These are phyloP conservation scores for Dascillus cervinus DNA, from an alignment of 2,888 invertebrate species.

Conservation along the genomic window DNA sequence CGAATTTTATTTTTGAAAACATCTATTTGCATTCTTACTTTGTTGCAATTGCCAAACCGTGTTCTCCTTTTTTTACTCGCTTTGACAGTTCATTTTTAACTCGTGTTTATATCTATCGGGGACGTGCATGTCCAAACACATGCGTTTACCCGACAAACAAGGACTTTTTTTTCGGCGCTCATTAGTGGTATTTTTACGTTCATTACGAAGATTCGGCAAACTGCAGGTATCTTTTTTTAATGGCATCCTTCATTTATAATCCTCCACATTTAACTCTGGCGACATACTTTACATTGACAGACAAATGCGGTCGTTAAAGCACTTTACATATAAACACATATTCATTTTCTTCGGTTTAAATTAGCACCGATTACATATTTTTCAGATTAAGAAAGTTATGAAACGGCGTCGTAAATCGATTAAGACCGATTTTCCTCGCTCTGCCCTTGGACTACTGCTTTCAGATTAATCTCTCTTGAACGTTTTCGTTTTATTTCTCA, in stretches of 20 bases:
- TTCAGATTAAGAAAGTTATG: no score
- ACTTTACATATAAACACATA: no score
- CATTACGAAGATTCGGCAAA: constrained; percentile 3
- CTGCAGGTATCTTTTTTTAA: constrained; percentile 5
- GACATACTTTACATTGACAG: constrained; percentile 1
- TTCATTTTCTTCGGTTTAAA: no score
- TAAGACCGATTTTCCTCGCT: no score
- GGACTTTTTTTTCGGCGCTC: constrained; percentile 4
- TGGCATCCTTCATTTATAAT: constrained; percentile 6
- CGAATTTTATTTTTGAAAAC: constrained; percentile 8
- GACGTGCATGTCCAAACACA: constrained; percentile 4
- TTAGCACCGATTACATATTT: no score
- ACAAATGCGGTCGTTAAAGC: constrained; percentile 5
- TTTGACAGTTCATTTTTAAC: constrained; percentile 3
- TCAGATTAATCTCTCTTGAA: no score
- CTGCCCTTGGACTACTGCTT: no score
- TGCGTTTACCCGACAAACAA: constrained; percentile 4
- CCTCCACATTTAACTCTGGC: constrained; percentile 6
- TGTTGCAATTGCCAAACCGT: constrained; percentile 5
- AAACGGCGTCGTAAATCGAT: no score
- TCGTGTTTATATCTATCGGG: not conserved
- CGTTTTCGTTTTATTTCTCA: no score
- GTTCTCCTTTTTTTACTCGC: constrained; percentile 4
- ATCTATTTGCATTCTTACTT: constrained; percentile 10
- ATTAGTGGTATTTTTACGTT: constrained; percentile 5